Base-by-base conservation (phyloP, 2,797 vertebrate species). In the Falco naumanni region DNA sequence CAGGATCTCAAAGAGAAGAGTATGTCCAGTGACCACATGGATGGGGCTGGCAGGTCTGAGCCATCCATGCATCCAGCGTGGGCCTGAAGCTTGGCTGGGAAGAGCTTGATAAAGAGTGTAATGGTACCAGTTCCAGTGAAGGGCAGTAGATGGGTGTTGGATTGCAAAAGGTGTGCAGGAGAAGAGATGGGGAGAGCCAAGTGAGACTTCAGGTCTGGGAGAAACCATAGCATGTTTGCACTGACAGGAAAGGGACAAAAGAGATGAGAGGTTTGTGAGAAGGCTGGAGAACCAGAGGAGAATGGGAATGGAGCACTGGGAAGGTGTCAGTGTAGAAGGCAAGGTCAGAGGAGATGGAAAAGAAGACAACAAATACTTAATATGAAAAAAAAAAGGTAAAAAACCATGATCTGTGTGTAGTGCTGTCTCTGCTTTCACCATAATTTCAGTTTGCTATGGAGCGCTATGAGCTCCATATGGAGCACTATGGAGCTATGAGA, bases 51-150 rank as follows among this genome's bases (percentile, higher is more conserved):
- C 59, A 74, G 51, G 48, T 76, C 31, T 20, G 31, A 26, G 39
- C 17, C 56, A 59, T 37, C 39, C 29, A 2, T 18, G 19, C 28
- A 20, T 33, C 17, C 34, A 72, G 1, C 0, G 0, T n/a, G 13
- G 34, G 7, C 41, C 59, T 41, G 51, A 57, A 66, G 22, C 37
- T 77, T 24, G 17, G 26, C 21, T 80, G 37, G 41, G 48, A 47
- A 53, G 47, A 84, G 29, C 6, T 6, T 29, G 57, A 5, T 53
- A 6, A 33, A 39, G 16, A 16, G 10, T n/a, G 28, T 14, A 47
- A 47, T 1, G 6, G 70, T 13, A 69, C 6, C 34, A 31, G 11
- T 18, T 33, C 56, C 41, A 47, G 43, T 22, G 48, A 28, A 22
- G 24, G 65, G 10, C 31, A 24, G 48, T 5, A 47, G 71, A 9